phyloP scores from a whole-genome alignment of 2,797 vertebrate genomes.

The Fundulus diaphanus region DNA sequence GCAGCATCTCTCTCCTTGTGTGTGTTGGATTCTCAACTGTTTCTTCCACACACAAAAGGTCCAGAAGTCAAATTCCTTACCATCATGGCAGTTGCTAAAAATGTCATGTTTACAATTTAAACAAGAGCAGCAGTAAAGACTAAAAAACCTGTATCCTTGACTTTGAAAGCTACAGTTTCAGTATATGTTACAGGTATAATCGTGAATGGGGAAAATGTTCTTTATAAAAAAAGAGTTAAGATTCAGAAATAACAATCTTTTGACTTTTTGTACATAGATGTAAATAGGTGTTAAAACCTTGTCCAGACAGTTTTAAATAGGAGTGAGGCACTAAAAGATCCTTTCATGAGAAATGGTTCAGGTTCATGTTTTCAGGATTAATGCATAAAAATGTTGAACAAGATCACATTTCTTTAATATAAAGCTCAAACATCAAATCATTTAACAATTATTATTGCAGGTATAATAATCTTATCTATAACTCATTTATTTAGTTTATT shows the following conservation, averaged over 20 bases:
- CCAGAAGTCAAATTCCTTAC: constrained; percentile 12
- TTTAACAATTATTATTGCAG: not conserved
- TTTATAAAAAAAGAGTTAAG: not conserved
- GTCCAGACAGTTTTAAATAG: not conserved
- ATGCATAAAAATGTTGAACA: not conserved
- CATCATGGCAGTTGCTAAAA: not conserved
- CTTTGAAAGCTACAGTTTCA: not conserved
- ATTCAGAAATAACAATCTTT: not conserved
- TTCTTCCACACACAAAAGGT: constrained; percentile 18
- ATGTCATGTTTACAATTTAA: not conserved
- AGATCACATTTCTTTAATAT: not conserved
- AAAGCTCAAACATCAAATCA: not conserved
- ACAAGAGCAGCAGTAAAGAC: not conserved
- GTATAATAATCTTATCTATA: not conserved
- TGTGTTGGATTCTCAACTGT: not conserved
- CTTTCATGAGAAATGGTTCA: not conserved
- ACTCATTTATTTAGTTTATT: not conserved
- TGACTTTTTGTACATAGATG: not conserved
- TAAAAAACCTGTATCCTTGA: not conserved
- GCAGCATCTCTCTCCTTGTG: not conserved
- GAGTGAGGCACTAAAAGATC: not conserved
- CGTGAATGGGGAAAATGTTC: not conserved
- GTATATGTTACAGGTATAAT: not conserved
- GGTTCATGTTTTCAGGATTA: not conserved
- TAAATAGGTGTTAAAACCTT: not conserved